Evolutionary conservation across 2,113 vertebrate species (phyloP).

Genomic region (Rhizomys pruinosus): DNA sequence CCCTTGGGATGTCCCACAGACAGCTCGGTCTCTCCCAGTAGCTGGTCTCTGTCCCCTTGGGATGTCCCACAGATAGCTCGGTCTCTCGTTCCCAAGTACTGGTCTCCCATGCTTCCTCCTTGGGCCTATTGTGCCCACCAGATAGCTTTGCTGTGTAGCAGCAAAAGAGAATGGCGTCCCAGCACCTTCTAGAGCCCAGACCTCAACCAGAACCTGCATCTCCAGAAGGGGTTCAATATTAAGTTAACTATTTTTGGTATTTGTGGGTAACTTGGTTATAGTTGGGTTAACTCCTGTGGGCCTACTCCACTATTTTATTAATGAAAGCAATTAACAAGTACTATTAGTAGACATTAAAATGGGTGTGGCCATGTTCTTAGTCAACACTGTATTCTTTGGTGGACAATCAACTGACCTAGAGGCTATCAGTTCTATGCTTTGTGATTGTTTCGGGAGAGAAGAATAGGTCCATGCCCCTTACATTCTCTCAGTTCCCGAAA

Average conservation of each 20-base stretch:
- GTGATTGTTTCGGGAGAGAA: background rate
- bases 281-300: background rate
- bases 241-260: background rate
- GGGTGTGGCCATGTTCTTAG: background rate
- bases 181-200: background rate
- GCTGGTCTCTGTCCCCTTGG: background rate
- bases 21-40: no score
- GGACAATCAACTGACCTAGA: background rate
- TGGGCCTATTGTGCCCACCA: no score
- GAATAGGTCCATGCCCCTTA: background rate
- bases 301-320: background rate
- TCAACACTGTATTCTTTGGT: constrained; percentile 40
- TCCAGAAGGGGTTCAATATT: background rate
- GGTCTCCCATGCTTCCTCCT: no score
- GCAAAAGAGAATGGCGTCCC: background rate
- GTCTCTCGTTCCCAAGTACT: no score
- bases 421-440: background rate
- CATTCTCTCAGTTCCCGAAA: background rate
- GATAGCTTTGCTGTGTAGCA: background rate
- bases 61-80: background rate
- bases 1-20: no score
- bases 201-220: background rate
- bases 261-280: background rate
- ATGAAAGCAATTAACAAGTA: background rate
- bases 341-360: background rate